Base-by-base conservation (phyloP, 2,113 vertebrate genomes). In the Pelobates fuscus region DNA sequence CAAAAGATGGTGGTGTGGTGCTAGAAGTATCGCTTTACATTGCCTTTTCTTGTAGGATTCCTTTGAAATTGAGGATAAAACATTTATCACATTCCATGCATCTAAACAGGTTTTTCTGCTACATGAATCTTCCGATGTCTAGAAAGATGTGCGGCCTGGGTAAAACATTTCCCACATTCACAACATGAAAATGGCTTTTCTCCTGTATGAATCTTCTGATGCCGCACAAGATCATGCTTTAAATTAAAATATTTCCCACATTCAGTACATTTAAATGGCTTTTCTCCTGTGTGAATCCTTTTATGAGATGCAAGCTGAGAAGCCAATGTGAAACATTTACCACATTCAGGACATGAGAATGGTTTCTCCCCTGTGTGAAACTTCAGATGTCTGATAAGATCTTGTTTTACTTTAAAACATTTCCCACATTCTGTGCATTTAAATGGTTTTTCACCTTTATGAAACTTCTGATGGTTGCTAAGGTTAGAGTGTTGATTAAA, bases 231-330 rank as follows among this genome's bases (percentile, higher is more conserved):
- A 18, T 49, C 1, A 1, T 14, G 4, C 4, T 49, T 49, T 14
- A 7, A 12, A 5, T 4, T 1, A 3, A 49, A 49, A 49, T 12
- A 2, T 27, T 60, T 60, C 12, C 58, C 58, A 17, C 58, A 26
- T 27, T 60, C 58, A 2, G 58, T 24, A 29, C 58, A 60, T 5
- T 24, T 27, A 17, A 82, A 83, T 14, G 84, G 83, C 3, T 84
- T 86, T 79, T 87, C 86, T 43, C 84, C 83, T 2, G 72, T 85
- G 14, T 85, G 84, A 54, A 81, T 83, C 37, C 82, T 78, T 67
- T 81, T 82, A 0, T 86, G 85, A 26, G 60, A 1, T 14, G 11
- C 27, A 2, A 5, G 58, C 14, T 60, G 58, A 3, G 3, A 8
- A 14, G 14, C 25, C 26, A 60, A 5, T 1, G 2, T 27, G 15